Base-by-base conservation (phyloP, 2,888 invertebrate species). In the Scaptomyza reducta region DNA sequence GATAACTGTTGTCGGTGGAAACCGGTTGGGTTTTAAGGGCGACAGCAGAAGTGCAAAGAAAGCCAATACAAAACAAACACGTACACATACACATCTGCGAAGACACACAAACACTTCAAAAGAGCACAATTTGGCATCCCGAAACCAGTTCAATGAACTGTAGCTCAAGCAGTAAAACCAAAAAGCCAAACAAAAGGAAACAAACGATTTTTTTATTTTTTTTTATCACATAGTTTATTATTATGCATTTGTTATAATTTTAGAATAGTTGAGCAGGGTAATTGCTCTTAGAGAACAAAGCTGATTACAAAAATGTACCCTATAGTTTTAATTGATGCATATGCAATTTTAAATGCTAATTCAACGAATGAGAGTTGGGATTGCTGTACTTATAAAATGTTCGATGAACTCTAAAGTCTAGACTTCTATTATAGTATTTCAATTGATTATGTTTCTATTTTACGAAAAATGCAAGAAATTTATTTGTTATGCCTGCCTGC, bases 71-170 rank as follows among this genome's bases (percentile, higher is more conserved):
- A 38, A n/a, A 31, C n/a, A 53, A 22, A 38, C 11, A 33, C 14
- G 49, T 18, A 51, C 16, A 51, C 13, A 54, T 3, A 22, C 47
- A 16, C 22, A 22, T 22, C 22, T 22, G 22, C 22, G 22, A 2
- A 22, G 0, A n/a, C 14, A 10, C 53, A 33, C 58, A 35, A 18
- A 11, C 31, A 47, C 42, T 25, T n/a, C n/a, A 44, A 7, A 22
- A 40, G 44, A 56, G 45, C 55, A 10, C 35, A 76, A 54, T 45
- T 63, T 55, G 63, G 54, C 51, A 62, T 42, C 25, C 29, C 13
- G 51, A 70, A 82, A 79, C 70, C 83, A 86, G 82, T 82, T 82
- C 82, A 82, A 62, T 77, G 82, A 82, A 85, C 82, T 75, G 50
- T 27, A 49, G 42, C 29, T 44, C 22, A 41, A 59, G 44, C 54